Evolutionary conservation across 1,140 invertebrate genomes (phyloP), one percentile per base, ranked within the genome.

Genomic region (Brachionus manjavacas): DNA sequence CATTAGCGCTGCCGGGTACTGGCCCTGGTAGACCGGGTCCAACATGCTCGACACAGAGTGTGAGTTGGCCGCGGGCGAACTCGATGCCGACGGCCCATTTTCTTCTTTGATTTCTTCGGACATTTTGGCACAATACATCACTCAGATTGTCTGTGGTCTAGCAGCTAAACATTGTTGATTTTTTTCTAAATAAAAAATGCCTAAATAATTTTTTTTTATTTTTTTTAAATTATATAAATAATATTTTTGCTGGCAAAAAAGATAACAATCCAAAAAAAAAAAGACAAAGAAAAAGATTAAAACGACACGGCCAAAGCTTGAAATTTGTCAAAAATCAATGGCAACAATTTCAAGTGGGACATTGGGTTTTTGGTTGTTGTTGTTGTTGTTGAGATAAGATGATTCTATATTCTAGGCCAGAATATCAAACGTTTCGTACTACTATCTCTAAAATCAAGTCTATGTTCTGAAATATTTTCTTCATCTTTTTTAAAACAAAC

Each of bases 351-450:
- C 66, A 68, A 68, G 66, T 68, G 68, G 35, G 68, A 41, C 52
- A 20, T 60, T 9, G 52, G 52, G 8, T 60, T 60, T 20, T n/a
- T 60, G 46, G 46, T 60, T 60, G 52, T 52, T 52, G 52, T 60
- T 60, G 16, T 60, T 39, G 11, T 41, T 72, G 68, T 41, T 72
- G 31, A 72, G 16, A 72, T 41, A 72, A 72, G 39, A 72, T 31
- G 25, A 68, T 68, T 72, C 16, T 41, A 16, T 72, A 72, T 68
- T 68, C 66, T 68, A 68, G 66, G 66, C 66, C 66, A 68, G 6
- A 68, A 31, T 60, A 60, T 68, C 31, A 72, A 72, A 72, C 31
- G 14, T 9, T 20, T 20, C n/a, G 28, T n/a, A 39, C 68, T 72
- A 72, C 31, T 72, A 72, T 72, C 68, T 41, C 39, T n/a, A 72